Evolutionary conservation across 2,113 vertebrate genomes (phyloP).

Genomic region (Lucifuga dentata): DNA sequence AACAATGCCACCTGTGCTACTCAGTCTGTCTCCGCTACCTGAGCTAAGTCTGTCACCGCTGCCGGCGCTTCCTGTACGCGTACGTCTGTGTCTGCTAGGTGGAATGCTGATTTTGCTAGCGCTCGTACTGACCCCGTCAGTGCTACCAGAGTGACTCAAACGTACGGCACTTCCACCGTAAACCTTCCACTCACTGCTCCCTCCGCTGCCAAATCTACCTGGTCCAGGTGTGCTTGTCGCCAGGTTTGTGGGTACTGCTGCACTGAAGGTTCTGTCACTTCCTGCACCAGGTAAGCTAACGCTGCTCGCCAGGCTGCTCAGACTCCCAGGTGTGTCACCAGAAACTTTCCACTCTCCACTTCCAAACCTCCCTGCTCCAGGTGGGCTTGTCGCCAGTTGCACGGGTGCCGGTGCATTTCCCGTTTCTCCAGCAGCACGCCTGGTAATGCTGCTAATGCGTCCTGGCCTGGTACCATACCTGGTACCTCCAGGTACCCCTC

Average conservation of each 20-base stretch:
- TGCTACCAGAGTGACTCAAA: neutral
- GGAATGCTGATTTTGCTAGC: neutral
- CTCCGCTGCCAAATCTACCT: neutral
- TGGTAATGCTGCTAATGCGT: neutral
- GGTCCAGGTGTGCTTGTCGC: neutral
- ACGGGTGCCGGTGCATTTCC: neutral
- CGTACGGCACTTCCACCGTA: slow-evolving; percentile 8
- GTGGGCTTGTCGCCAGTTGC: neutral
- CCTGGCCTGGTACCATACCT: neutral
- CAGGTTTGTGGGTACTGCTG: neutral
- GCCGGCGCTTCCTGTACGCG: neutral
- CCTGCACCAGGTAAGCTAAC: neutral
- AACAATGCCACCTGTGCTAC: neutral
- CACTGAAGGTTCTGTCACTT: neutral
- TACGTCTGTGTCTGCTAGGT: neutral
- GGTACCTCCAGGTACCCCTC: neutral
- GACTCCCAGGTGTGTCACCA: neutral
- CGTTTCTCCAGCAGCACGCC: neutral
- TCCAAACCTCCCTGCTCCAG: slow-evolving; percentile 2
- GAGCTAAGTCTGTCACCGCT: slow-evolving; percentile 18
- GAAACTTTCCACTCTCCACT: slow-evolving; percentile 27
- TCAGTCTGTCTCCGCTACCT: slow-evolving; percentile 28
- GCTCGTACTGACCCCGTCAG: neutral
- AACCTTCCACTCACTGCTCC: slow-evolving; percentile 27
- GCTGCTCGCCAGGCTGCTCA: neutral